Evolutionary conservation across 2,113 vertebrate genomes (phyloP), one percentile per base, ranked within the genome.

Genomic region (Lethenteron camtschaticum): DNA sequence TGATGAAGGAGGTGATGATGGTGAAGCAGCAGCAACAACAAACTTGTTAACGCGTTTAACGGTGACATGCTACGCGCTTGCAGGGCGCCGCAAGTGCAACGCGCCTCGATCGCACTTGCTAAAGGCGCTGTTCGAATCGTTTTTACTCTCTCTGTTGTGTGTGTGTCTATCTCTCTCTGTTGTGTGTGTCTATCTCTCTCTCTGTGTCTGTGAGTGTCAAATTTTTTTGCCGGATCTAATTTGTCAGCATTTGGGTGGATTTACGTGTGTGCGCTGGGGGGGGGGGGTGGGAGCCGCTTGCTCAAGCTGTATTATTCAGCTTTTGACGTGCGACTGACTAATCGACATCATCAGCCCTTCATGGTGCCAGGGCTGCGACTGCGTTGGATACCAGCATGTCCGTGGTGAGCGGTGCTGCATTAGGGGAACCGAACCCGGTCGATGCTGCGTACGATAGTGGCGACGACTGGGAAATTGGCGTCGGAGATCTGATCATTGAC

Each of bases 391-490:
- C 63, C 63, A 66, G n/a, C n/a, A 66, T 66, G 63, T 66, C 63
- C 24, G 63, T 66, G 63, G 24, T 99, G 89, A 84, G 92, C 85
- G 89, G 90, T 89, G 87, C 89, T 91, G 87, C 90, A 90, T 90
- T 89, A 88, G 94, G 90, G 94, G 95, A 99, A 96, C 89, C 95
- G 76, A 95, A 95, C 86, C 88, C 94, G 79, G 94, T 96, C 84
- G 94, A 99, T 84, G 41, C 41, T 41, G 94, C 92, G 76, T 99
- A 96, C 72, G 94, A 99, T 83, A 99, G 94, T 78, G 94, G 92
- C 82, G 94, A 99, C 90, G 94, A 99, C 81, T 96, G 94, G 94
- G 94, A 99, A 85, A 96, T 99, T 78, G 94, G 94, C 75, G 94
- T 99, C 83, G 94, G 92, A 79, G 96, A 99, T 86, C 89, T 99